Evolutionary conservation across 1,140 invertebrate genomes (phyloP).

Genomic region (Drosophila pallidifrons): DNA sequence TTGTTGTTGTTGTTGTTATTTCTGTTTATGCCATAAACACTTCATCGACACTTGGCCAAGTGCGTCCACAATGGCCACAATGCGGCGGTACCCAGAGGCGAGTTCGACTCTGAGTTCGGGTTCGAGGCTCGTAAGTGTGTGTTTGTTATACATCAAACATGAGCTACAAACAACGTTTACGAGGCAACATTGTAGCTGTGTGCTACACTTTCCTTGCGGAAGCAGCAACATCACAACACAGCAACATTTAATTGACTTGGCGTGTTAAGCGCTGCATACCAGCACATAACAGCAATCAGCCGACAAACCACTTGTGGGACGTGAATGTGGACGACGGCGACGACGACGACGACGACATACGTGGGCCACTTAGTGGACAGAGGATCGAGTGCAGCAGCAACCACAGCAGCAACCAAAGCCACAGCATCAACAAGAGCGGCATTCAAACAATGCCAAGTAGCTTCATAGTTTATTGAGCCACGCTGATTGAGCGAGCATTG

Average conservation of each 20-base stretch:
- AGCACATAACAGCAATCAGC: conserved; percentile 75
- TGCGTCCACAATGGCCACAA: conserved; percentile 25
- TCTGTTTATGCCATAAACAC: conserved; percentile 69
- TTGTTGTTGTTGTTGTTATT: conserved; percentile 15
- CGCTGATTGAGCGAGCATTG: conserved; percentile 65
- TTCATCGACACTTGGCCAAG: conserved; percentile 65
- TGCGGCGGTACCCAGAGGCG: conserved; percentile 2
- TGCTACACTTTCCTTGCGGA: conserved; percentile 68
- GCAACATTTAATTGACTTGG: conserved; percentile 83
- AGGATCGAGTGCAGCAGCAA: conserved; percentile 7
- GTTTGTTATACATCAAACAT: conserved; percentile 67
- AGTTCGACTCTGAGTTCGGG: not conserved
- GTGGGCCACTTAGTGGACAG: conserved; percentile 53
- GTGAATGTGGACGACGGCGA: conserved; percentile 31
- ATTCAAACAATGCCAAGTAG: conserved; percentile 74
- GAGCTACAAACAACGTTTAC: conserved; percentile 50
- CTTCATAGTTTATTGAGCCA: conserved; percentile 73
- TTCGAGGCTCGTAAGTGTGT: conserved; percentile 19
- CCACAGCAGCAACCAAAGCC: no score
- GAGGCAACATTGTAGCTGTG: conserved; percentile 32
- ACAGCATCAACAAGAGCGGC: conserved; percentile 24
- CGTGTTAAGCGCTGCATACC: conserved; percentile 78
- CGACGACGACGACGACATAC: conserved; percentile 49
- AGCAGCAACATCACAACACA: conserved; percentile 60
- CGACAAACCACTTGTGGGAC: conserved; percentile 73